phyloP scores from a whole-genome alignment of 1,140 invertebrate genomes.

The Nephotettix cincticeps region DNA sequence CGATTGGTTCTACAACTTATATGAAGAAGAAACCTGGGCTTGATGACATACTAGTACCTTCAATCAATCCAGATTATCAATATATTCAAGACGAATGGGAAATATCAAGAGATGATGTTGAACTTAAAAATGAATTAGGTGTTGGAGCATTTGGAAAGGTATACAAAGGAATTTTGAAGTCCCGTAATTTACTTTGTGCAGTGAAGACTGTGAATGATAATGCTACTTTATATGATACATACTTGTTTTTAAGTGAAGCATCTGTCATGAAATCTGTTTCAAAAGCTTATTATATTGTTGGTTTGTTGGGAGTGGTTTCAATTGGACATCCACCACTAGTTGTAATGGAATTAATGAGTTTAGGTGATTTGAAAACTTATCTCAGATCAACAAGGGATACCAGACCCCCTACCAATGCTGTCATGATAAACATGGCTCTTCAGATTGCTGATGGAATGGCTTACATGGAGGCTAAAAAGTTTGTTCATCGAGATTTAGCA shows the following conservation, averaged over 20 bases:
- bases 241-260: conserved; percentile 94
- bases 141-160: conserved; percentile 97
- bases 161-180: conserved; percentile 68
- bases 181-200: conserved; percentile 63
- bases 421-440: conserved; percentile 78
- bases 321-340: conserved; percentile 87
- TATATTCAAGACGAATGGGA: conserved; percentile 97
- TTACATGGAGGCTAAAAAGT: conserved; percentile 90
- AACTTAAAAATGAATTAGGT: conserved; percentile 78
- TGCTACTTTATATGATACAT: conserved; percentile 68
- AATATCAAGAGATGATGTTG: conserved; percentile 78
- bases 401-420: conserved; percentile 50
- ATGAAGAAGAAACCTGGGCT: background rate
- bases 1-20: background rate
- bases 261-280: conserved; percentile 83
- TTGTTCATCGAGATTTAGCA: conserved; percentile 95
- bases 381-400: conserved; percentile 57
- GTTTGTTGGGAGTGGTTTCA: conserved; percentile 91
- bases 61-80: conserved; percentile 41
- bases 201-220: conserved; percentile 95
- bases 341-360: conserved; percentile 96
- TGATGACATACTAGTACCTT: conserved; percentile 26
- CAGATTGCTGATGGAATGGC: conserved; percentile 99
- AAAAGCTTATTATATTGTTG: conserved; percentile 91
- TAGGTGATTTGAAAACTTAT: conserved; percentile 92